Conservation (phyloP, 1,140 invertebrate genomes). For the Dryas iulia region DNA sequence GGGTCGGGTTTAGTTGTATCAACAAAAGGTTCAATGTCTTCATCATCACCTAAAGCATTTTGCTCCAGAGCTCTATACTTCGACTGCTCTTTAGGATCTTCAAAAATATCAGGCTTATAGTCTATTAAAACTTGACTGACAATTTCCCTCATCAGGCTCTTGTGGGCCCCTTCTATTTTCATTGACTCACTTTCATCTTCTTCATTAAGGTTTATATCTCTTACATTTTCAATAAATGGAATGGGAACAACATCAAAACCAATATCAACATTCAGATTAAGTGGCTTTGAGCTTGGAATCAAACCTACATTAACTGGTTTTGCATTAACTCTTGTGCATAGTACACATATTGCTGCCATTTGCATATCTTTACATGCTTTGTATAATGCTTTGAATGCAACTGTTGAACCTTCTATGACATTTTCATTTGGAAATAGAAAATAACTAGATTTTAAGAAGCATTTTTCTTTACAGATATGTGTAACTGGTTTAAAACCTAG, state of each 20-base stretch:
- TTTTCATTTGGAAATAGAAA: conserved; percentile 71
- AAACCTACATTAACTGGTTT: conserved; percentile 62
- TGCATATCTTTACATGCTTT: conserved; percentile 59
- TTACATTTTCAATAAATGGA: conserved; percentile 67
- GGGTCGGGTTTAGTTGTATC: conserved; percentile 59
- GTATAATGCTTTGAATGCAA: conserved; percentile 66
- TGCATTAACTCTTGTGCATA: conserved; percentile 62
- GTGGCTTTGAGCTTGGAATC: conserved; percentile 50
- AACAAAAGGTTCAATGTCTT: conserved; percentile 53
- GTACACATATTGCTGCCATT: conserved; percentile 61
- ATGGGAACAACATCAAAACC: conserved; percentile 70
- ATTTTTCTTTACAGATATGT: conserved; percentile 66
- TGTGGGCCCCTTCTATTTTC: conserved; percentile 42
- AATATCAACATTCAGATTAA: conserved; percentile 55
- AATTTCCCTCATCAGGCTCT: conserved; percentile 56
- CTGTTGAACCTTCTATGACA: conserved; percentile 63
- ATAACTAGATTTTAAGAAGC: conserved; percentile 62
- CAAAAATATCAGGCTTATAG: conserved; percentile 67
- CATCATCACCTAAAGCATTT: conserved; percentile 55
- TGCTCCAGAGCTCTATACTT: conserved; percentile 61
- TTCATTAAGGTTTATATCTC: conserved; percentile 46
- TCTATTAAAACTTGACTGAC: conserved; percentile 52
- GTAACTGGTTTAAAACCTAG: conserved; percentile 66
- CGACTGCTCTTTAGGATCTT: conserved; percentile 62
- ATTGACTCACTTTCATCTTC: conserved; percentile 45